Percentiles rank a stretch among this genome's conserved stretches.
These are phyloP conservation scores for Acarapis woodi DNA, from an alignment of 1,140 invertebrate species.

Conservation along the genomic window DNA sequence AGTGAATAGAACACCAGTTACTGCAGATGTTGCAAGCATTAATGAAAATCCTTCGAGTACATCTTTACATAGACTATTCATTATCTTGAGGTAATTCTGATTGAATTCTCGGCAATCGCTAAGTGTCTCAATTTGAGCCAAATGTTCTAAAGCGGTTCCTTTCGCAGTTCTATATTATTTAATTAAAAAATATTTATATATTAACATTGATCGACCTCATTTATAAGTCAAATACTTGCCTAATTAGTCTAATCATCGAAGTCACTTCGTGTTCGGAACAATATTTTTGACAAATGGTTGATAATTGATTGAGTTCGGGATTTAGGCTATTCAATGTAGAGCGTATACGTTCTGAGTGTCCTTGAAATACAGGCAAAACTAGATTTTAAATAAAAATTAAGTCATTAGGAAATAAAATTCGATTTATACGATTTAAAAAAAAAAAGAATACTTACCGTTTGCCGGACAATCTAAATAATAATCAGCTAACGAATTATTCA, in stretches of 20 bases:
- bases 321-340: background rate
- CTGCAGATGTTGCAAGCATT: constrained; percentile 49
- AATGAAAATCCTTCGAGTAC: constrained; percentile 38
- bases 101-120: constrained; percentile 34
- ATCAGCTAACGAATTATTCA: constrained; percentile 28
- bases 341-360: background rate
- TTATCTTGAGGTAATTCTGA: constrained; percentile 40
- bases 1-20: constrained; percentile 57
- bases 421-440: no score
- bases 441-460: no score
- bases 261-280: background rate
- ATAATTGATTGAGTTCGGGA: background rate
- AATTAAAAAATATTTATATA: no score
- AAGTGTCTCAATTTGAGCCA: background rate
- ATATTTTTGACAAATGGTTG: background rate
- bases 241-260: background rate
- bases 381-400: no score
- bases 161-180: no score
- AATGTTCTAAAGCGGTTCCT: no score
- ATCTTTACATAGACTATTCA: constrained; percentile 42
- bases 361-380: constrained; percentile 5
- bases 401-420: no score
- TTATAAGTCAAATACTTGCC: no score
- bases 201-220: no score
- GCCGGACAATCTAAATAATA: constrained; percentile 56